Conservation (phyloP, 2,113 vertebrate genomes). For the Stigmatopora argus region DNA sequence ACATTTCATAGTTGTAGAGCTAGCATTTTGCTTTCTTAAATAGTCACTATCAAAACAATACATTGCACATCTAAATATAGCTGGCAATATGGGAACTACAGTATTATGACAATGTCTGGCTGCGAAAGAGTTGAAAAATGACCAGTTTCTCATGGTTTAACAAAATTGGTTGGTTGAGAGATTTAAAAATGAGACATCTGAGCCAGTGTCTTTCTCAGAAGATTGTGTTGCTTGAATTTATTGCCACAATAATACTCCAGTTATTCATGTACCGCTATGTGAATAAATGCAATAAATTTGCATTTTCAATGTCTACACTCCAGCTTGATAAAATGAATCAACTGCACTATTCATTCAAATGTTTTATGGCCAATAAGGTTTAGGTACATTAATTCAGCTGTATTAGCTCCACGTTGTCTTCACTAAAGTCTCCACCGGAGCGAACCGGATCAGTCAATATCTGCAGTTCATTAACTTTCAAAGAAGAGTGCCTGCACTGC, state of each 20-base stretch:
- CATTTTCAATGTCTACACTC: background rate
- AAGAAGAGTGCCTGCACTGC: slow-evolving; percentile 39
- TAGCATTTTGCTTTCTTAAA: too few species aligned
- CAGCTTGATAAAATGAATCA: slow-evolving; percentile 1
- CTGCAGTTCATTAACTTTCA: slow-evolving; percentile 57
- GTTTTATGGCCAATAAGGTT: slow-evolving; percentile 4
- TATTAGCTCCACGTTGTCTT: slow-evolving; percentile 19
- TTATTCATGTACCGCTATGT: background rate
- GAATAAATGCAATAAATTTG: slow-evolving; percentile 1
- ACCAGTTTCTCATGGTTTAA: background rate
- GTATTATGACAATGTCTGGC: too few species aligned
- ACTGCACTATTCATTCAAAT: background rate
- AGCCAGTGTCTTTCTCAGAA: background rate
- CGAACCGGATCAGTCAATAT: slow-evolving; percentile 38
- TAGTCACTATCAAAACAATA: too few species aligned
- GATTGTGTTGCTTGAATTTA: background rate
- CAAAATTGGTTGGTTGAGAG: background rate
- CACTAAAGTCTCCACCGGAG: slow-evolving; percentile 18
- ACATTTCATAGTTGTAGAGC: too few species aligned
- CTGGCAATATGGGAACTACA: too few species aligned
- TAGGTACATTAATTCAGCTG: slow-evolving; percentile 17
- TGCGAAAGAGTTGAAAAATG: background rate
- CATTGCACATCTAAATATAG: too few species aligned
- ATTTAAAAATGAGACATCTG: background rate
- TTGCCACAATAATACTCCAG: background rate